Evolutionary conservation across 2,888 invertebrate species (phyloP), one percentile per base, ranked within the genome.

Genomic region (Drosophila hamatofila): DNA sequence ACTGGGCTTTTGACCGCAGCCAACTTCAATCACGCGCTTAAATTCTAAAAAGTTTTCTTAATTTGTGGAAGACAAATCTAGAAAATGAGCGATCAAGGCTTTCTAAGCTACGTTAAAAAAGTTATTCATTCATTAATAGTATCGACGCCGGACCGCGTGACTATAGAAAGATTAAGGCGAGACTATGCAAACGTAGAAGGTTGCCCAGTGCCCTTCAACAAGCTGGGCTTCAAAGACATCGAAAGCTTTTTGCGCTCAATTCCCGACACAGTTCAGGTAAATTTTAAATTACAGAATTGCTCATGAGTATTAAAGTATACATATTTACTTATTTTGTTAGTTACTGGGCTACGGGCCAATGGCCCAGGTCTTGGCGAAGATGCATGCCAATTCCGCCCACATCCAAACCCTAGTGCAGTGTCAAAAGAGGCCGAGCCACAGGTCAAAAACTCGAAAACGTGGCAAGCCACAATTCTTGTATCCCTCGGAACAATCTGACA

Each of bases 91-190:
- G 62, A 71, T 6, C 12, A 52, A 4, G 81, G 88, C 0, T 63
- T 79, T 14, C 58, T 91, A 7, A 75, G 72, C 42, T 78, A 84
- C 66, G 86, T 90, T 2, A 92, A 92, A 44, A 80, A 77, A 11
- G 78, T 92, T 1, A 81, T 92, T 1, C 91, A 87, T 57, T 89
- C 92, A 0, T 62, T 92, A 21, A 80, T 92, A 6, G 60, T 91
- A 25, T 92, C 92, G 0, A 64, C 82, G 5, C 90, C 92, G 0
- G 54, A 65, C 1, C 68, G 69, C 0, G 79, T 92, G 67, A 90
- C 88, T 0, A 51, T 92, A 0, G 87, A 88, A 0, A 57, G 63
- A 8, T 66, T 92, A 4, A 78, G 79, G 42, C 78, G 78, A 0
- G 92, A 92, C 48, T 92, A 90, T 62, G 48, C 42, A 0, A 74